phyloP scores from a whole-genome alignment of 2,888 invertebrate species.

The Folsomia candida region DNA sequence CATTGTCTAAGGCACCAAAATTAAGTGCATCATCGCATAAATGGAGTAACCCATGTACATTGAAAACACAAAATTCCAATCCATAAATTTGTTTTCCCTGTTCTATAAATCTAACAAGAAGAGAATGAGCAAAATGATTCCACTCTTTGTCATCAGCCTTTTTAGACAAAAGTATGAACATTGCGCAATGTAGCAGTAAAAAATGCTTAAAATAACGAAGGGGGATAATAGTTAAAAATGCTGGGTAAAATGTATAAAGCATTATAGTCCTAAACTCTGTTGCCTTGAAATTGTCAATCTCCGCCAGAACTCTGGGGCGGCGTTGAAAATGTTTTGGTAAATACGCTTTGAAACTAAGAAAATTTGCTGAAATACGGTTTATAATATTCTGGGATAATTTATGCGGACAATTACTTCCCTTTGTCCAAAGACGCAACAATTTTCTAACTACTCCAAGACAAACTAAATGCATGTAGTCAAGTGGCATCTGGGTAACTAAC shows the following conservation, averaged over 20 bases:
- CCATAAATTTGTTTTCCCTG: slow-evolving; percentile 52
- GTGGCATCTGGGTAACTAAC: slow-evolving; percentile 18
- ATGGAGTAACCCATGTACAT: slow-evolving; percentile 54
- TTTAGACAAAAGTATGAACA: not conserved
- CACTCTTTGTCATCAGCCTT: slow-evolving; percentile 6
- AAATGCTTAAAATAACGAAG: slow-evolving; percentile 13
- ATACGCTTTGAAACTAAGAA: not conserved
- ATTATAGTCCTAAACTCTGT: slow-evolving; percentile 47
- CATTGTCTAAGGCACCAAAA: slow-evolving; percentile 52
- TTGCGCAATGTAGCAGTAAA: not conserved
- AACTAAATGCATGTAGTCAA: no score
- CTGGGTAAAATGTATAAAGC: slow-evolving; percentile 45
- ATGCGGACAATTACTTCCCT: not conserved
- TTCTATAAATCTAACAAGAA: slow-evolving; percentile 50
- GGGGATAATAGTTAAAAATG: slow-evolving; percentile 29
- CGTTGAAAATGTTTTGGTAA: not conserved
- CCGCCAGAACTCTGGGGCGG: slow-evolving; percentile 35
- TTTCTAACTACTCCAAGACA: no score
- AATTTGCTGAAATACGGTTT: not conserved
- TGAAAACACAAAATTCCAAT: slow-evolving; percentile 52
- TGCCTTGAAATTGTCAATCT: no score
- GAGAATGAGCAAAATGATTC: slow-evolving; percentile 41
- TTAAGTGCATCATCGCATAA: slow-evolving; percentile 52
- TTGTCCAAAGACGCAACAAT: not conserved
- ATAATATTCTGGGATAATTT: not conserved